Percentiles rank a stretch among this genome's conserved stretches.
Conservation (phyloP, 2,113 vertebrate species). For the Mixornis gularis region DNA sequence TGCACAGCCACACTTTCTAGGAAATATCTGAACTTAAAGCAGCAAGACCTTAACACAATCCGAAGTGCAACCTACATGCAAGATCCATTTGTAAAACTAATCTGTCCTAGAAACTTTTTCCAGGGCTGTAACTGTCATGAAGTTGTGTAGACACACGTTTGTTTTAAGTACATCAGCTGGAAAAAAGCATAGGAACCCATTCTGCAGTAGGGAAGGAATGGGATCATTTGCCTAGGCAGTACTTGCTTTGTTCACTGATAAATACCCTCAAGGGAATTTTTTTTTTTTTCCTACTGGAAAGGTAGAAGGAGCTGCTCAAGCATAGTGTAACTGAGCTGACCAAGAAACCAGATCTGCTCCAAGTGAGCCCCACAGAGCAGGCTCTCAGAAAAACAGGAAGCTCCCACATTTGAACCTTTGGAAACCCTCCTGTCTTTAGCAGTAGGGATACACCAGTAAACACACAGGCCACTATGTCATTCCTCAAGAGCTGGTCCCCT, state of each 20-base stretch:
- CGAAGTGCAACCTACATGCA: not conserved
- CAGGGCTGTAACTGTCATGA: not conserved
- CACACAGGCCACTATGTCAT: rapidly evolving
- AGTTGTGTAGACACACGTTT: not conserved
- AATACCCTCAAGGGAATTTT: not conserved
- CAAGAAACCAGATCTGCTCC: not conserved
- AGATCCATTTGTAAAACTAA: not conserved
- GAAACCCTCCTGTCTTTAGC: not conserved
- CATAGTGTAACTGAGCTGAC: not conserved
- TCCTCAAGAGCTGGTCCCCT: not conserved
- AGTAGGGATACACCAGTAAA: not conserved
- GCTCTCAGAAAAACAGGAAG: not conserved
- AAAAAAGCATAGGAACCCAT: not conserved
- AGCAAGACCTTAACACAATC: not conserved
- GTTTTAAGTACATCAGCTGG: not conserved
- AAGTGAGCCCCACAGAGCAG: not conserved
- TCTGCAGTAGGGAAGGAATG: not conserved
- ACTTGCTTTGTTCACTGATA: not conserved
- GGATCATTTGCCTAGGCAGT: not conserved
- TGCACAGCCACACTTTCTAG: not conserved
- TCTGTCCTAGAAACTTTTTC: not conserved
- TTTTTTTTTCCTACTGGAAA: not conserved
- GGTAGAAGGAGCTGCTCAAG: not conserved
- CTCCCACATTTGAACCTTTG: not conserved
- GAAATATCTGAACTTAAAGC: not conserved